These are phyloP conservation scores for Zaprionus gabonicus DNA, from an alignment of 1,140 invertebrate species.

Conservation along the genomic window DNA sequence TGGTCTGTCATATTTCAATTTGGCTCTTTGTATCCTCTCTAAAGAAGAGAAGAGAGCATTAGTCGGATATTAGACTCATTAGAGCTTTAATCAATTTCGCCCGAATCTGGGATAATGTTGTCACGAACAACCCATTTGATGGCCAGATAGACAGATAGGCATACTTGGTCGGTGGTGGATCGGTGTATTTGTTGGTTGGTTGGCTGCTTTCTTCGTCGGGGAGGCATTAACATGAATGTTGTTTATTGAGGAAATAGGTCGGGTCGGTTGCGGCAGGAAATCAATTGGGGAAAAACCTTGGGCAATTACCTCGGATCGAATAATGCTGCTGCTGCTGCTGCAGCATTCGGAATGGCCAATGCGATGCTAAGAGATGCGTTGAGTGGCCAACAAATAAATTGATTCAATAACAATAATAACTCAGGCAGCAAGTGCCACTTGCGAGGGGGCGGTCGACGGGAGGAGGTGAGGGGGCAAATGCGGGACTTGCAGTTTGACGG, in stretches of 20 bases:
- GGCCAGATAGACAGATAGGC: slow-evolving; percentile 9
- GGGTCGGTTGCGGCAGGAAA: slow-evolving; percentile 23
- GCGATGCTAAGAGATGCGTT: slow-evolving; percentile 34
- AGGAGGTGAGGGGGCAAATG: not conserved
- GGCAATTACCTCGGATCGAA: slow-evolving; percentile 22
- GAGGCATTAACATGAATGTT: slow-evolving; percentile 11
- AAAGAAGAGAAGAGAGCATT: slow-evolving; percentile 1
- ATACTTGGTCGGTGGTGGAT: not conserved
- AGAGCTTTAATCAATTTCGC: slow-evolving; percentile 10
- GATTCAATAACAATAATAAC: slow-evolving; percentile 60
- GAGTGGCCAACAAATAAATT: slow-evolving; percentile 43
- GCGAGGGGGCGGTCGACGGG: not conserved
- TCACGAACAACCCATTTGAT: slow-evolving; percentile 55
- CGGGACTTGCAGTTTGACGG: slow-evolving; percentile 56
- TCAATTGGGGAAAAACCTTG: slow-evolving; percentile 21
- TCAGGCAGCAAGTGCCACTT: slow-evolving; percentile 17
- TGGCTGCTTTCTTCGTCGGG: not conserved
- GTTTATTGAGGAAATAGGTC: slow-evolving; percentile 18
- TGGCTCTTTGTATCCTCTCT: slow-evolving; percentile 19
- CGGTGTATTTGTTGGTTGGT: not conserved
- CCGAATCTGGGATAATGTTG: slow-evolving; percentile 55
- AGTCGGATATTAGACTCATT: slow-evolving; percentile 12
- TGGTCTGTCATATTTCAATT: not conserved
- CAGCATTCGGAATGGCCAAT: slow-evolving; percentile 1
- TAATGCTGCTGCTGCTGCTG: not conserved